Evolutionary conservation across 2,797 vertebrate species (phyloP), one percentile per base, ranked within the genome.

Genomic region (Pogonophryne albipinna): DNA sequence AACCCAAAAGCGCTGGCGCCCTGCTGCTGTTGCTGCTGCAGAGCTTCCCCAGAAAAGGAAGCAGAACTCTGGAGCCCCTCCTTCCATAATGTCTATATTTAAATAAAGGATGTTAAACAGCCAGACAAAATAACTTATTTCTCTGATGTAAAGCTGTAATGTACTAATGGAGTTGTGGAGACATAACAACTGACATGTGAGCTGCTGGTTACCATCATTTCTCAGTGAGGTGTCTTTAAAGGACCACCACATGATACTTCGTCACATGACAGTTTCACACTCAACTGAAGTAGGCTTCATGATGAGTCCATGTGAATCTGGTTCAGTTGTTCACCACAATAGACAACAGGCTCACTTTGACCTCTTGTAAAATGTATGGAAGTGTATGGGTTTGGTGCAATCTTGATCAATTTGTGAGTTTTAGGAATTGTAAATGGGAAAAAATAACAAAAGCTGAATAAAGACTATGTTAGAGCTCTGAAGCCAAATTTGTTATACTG

Each of bases 251-350:
- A 7, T 66, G 73, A 73, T 59, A 63, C 34, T 7, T 51, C 23
- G 51, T 61, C 49, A 82, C 50, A 63, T 56, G 53, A 71, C 58
- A 46, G 34, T 9, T 20, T 45, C 58, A 57, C 50, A 56, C 19
- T 41, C 12, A 12, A 53, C 19, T 41, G 14, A 12, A 53, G 15
- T 50, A 34, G 1, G 34, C 34, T 6, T 38, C 47, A 76, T 41
- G 17, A 61, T 19, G 20, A 27, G 45, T 34, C 47, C 47, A 23
- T 27, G 50, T 72, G 23, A 20, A 66, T 47, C 23, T 53, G 7
- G 10, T 42, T 3, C 4, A 56, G 23, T 6, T 45, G 4, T 46
- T 56, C 4, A 53, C 27, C 16, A 58, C 50, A 19, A 1, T 3
- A 11, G 16, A 58, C 27, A 23, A 20, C 34, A 15, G 41, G 23